A percentile compares a stretch with the other conserved stretches of the same genome.
These are phyloP conservation scores for Pseudorhombus dupliciocellatus DNA, from an alignment of 2,113 vertebrate species.

Conservation along the genomic window DNA sequence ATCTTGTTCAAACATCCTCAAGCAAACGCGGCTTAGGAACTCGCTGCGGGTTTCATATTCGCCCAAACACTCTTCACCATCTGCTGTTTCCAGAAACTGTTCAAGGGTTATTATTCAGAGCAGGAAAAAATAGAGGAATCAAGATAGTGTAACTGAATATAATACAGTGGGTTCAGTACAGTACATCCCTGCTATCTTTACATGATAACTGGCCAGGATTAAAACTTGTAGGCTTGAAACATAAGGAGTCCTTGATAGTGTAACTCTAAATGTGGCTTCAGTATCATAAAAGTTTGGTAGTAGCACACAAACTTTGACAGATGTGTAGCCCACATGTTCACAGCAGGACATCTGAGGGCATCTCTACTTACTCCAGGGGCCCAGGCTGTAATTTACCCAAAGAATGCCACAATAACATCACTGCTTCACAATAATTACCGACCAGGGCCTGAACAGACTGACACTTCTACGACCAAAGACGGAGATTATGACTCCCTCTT, in stretches of 20 bases:
- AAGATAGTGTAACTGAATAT: no score
- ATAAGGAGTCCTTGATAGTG: not conserved
- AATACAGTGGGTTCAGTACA: no score
- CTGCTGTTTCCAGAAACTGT: not conserved
- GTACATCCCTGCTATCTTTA: not conserved
- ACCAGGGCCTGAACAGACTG: conserved; percentile 17
- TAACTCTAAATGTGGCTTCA: not conserved
- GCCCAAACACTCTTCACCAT: not conserved
- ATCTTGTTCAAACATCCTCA: conserved; percentile 1
- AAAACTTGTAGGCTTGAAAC: not conserved
- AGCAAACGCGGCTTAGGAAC: not conserved
- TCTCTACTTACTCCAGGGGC: conserved; percentile 14
- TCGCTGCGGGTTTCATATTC: not conserved
- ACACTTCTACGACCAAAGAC: not conserved
- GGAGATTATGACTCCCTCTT: not conserved
- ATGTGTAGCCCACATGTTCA: not conserved
- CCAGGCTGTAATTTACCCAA: not conserved
- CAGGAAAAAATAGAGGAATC: no score
- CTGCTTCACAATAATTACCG: conserved; percentile 22
- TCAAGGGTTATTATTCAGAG: not conserved
- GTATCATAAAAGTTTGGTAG: not conserved
- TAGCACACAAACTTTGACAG: conserved; percentile 2
- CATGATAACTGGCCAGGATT: not conserved
- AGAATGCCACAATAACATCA: conserved; percentile 2
- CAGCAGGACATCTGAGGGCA: not conserved